phyloP scores from a whole-genome alignment of 2,888 invertebrate species.

The Trissolcus japonicus region DNA sequence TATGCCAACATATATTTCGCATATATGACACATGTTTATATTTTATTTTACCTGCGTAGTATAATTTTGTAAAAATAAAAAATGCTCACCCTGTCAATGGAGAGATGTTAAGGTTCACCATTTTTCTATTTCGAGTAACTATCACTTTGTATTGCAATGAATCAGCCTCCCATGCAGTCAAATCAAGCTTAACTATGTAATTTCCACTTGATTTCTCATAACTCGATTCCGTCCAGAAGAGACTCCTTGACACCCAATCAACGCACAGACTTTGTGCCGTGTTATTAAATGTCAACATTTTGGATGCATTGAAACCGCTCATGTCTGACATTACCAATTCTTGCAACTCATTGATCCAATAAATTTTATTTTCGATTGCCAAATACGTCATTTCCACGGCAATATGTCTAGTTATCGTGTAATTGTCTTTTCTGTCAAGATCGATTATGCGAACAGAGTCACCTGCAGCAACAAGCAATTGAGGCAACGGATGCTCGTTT shows the following conservation, averaged over 20 bases:
- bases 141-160: slow-evolving; percentile 78
- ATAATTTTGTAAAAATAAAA: neutral
- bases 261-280: slow-evolving; percentile 83
- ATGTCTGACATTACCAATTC: slow-evolving; percentile 82
- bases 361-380: slow-evolving; percentile 84
- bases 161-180: slow-evolving; percentile 78
- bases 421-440: slow-evolving; percentile 83
- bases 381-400: slow-evolving; percentile 84
- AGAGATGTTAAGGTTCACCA: slow-evolving; percentile 84
- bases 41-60: neutral
- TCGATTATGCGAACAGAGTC: slow-evolving; percentile 87
- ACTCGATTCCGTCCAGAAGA: slow-evolving; percentile 88
- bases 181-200: slow-evolving; percentile 82
- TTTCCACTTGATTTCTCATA: slow-evolving; percentile 75
- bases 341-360: slow-evolving; percentile 89
- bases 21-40: neutral
- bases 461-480: slow-evolving; percentile 84
- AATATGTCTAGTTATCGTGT: slow-evolving; percentile 81
- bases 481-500: slow-evolving; percentile 87
- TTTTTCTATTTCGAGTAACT: slow-evolving; percentile 78
- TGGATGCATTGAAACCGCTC: slow-evolving; percentile 78
- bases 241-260: slow-evolving; percentile 91
- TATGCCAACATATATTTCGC: no score
- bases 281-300: slow-evolving; percentile 79
- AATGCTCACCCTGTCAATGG: slow-evolving; percentile 83